Base-by-base conservation (phyloP, 2,888 invertebrate species). In the Schrankia costaestrigalis region DNA sequence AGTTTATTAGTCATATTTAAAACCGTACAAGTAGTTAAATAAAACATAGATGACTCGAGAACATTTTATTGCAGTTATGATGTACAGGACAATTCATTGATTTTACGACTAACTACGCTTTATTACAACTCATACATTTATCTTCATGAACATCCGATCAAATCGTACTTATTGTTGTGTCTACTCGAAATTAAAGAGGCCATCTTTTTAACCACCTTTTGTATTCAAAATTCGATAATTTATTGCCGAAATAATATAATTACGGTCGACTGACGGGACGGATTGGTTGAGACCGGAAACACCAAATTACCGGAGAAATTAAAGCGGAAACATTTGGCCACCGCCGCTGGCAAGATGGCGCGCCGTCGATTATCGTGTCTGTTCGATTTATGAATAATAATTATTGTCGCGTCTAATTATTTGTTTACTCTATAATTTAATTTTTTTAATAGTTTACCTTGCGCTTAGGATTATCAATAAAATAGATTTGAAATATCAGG, bases 161-260 rank as follows among this genome's bases (percentile, higher is more conserved):
- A 39, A 48, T 43, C 39, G 43, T 45, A 36, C 57, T 59, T 62
- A 58, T 71, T 72, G 67, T 75, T 74, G 61, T 68, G 64, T 75
- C 72, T 71, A 77, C 75, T 76, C 64, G 76, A 78, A 78, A 82
- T 78, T 69, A 80, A 77, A 66, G 75, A 72, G 70, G 62, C 63
- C 71, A 72, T 77, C 67, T 70, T 72, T 74, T 75, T 72, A 80
- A 78, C 76, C 73, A 71, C 73, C 78, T 79, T 77, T 81, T 78
- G 78, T 83, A 78, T 80, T 80, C 80, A 82, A 84, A 85, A 80
- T 80, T 87, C 78, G 82, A 86, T 87, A 87, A 87, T 87, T 84
- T 85, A 86, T 87, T 80, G 83, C 82, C 85, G 84, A 87, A 86
- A 87, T 87, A 87, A 87, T 87, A 86, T 86, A 86, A 87, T 87